phyloP scores from a whole-genome alignment of 2,113 vertebrate species.

The Mesitornis unicolor region DNA sequence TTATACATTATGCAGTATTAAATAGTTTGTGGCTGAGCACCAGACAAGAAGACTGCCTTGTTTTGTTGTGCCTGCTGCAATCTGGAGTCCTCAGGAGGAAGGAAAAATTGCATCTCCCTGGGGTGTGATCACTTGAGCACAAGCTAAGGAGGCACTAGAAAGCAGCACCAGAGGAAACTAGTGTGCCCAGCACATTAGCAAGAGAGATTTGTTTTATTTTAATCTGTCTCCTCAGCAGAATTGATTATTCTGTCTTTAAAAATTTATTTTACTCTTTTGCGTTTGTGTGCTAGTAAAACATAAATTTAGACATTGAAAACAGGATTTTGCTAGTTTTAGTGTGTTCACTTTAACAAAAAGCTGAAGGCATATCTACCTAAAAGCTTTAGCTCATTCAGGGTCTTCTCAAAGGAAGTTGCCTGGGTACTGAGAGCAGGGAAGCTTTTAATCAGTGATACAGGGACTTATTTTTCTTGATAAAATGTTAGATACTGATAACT shows the following conservation, averaged over 20 bases:
- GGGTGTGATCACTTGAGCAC: not conserved
- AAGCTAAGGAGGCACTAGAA: not conserved
- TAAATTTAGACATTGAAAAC: not conserved
- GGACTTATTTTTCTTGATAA: not conserved
- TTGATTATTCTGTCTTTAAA: not conserved
- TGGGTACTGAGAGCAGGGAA: not conserved
- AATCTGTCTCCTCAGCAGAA: not conserved
- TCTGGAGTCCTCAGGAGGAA: not conserved
- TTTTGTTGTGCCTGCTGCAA: not conserved
- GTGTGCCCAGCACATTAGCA: not conserved
- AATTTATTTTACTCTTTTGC: not conserved
- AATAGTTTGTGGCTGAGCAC: not conserved
- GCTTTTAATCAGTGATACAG: not conserved
- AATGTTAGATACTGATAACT: not conserved
- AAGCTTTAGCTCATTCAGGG: not conserved
- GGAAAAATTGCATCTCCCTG: not conserved
- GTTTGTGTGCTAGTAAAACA: not conserved
- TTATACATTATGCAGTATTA: not conserved
- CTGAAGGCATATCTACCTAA: not conserved
- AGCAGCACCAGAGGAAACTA: not conserved
- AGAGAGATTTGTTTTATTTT: not conserved
- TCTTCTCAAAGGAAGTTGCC: not conserved
- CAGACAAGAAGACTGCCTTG: not conserved
- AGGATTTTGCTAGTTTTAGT: not conserved
- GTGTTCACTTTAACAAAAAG: not conserved